Evolutionary conservation across 2,888 invertebrate species (phyloP).

Genomic region (Erebia aethiops): DNA sequence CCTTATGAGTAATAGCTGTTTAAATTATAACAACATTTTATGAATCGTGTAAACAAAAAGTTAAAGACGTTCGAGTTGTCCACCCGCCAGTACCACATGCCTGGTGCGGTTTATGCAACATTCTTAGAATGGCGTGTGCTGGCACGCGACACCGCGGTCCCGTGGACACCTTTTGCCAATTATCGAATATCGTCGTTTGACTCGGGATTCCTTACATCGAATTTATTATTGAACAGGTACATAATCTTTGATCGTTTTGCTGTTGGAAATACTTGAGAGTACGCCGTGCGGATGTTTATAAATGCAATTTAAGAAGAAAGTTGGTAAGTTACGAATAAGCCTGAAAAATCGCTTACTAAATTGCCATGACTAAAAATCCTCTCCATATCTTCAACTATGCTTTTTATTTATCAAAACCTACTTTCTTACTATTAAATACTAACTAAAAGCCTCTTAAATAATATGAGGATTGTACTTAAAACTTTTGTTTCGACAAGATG

Average conservation of each 20-base stretch:
- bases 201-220: conserved; percentile 6
- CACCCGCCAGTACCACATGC: conserved; percentile 33
- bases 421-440: too few species aligned
- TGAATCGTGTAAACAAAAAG: conserved; percentile 12
- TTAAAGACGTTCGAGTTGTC: conserved; percentile 19
- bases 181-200: conserved; percentile 27
- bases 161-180: conserved; percentile 36
- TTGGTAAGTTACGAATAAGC: too few species aligned
- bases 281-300: too few species aligned
- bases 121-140: conserved; percentile 29
- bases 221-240: conserved; percentile 5
- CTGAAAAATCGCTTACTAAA: too few species aligned
- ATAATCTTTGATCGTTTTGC: neutral
- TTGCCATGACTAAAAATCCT: too few species aligned
- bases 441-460: neutral
- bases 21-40: conserved; percentile 2
- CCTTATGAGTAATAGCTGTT: conserved; percentile 2
- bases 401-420: too few species aligned
- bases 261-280: neutral
- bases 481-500: neutral
- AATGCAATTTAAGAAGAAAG: too few species aligned
- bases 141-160: conserved; percentile 33
- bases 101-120: conserved; percentile 27
- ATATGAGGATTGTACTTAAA: neutral
- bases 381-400: too few species aligned